Evolutionary conservation across 2,888 invertebrate species (phyloP), one percentile per base, ranked within the genome.

Genomic region (Apantesis nais): DNA sequence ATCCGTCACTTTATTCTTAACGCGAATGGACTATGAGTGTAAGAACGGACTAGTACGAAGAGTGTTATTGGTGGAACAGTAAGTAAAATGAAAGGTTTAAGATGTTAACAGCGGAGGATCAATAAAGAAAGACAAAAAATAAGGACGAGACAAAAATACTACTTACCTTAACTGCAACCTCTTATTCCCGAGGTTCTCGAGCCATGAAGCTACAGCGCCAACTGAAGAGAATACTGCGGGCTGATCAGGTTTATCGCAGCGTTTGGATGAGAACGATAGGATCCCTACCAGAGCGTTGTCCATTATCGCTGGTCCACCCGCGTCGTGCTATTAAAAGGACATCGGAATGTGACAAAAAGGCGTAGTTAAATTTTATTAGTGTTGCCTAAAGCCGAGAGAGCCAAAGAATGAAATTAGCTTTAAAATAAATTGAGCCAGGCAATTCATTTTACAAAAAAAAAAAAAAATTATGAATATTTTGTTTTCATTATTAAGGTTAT

Each of bases 231-330:
- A 95, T 3, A 94, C 95, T 0, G 94, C 94, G 0, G 94, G 95
- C 77, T 91, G 90, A 83, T 95, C 94, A 0, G 85, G 77, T 44
- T 83, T 78, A 83, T 94, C 94, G 78, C 95, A 95, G 25, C 92
- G 89, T 70, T 90, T 91, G 16, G 93, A 86, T 0, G 94, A 93
- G 83, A 94, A 94, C 1, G 94, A 94, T 14, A 94, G 86, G 66
- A 94, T 86, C 2, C 94, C 94, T 0, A 92, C 79, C 16, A 95
- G 75, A 2, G 74, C 2, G 0, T 90, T 92, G 74, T 91, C 87
- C 86, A 93, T 82, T 11, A 94, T 77, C 0, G 94, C 94, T 16
- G 94, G 94, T 0, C 94, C 94, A 5, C 94, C 94, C 0, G 94
- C 94, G 73, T 94, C 94, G 71, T 94, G 94, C 94, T 95, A 79